Evolutionary conservation across 2,113 vertebrate species (phyloP), one percentile per base, ranked within the genome.

Genomic region (Boulengeromyrus knoepffleri): DNA sequence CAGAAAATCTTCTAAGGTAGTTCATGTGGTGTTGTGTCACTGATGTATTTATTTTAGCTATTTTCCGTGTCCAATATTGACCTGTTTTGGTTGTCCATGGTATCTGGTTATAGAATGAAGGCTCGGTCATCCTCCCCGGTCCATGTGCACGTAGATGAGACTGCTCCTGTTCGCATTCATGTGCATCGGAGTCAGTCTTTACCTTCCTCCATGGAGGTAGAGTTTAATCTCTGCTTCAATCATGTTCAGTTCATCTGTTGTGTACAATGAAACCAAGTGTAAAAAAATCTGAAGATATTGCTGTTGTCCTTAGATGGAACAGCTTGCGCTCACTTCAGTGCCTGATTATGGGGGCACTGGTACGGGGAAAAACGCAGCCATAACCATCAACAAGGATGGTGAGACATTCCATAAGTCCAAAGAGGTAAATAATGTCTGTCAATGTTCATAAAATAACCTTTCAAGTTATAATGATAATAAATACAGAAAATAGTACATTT

Each of bases 91-190:
- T 45, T 39, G 5, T 42, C 77, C 42, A 45, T 45, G 19, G 31
- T 42, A 39, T 83, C 39, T 19, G 15, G 77, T 83, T 52, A 45
- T 53, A 91, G 90, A 9, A 91, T 91, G 88, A 91, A 91, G 87
- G 77, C 87, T 53, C 87, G 89, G 56, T 56, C 91, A 36, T 90
- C 80, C 39, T 90, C 89, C 21, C 87, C 91, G 36, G 85, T 90
- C 49, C 87, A 87, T 46, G 87, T 89, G 8, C 87, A 88, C 47
- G 19, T 50, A 15, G 46, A 86, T 6, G 77, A 91, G 19, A 13
- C 42, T 0, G 88, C 87, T 19, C 87, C 91, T 19, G 89, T 91
- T 42, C 74, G 85, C 39, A 87, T 91, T 24, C 89, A 90, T 85
- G 52, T 91, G 47, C 89, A 90, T 12, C 74, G 89, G 45, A 88